phyloP scores from a whole-genome alignment of 2,888 invertebrate species.

The Odontomyia ornata region DNA sequence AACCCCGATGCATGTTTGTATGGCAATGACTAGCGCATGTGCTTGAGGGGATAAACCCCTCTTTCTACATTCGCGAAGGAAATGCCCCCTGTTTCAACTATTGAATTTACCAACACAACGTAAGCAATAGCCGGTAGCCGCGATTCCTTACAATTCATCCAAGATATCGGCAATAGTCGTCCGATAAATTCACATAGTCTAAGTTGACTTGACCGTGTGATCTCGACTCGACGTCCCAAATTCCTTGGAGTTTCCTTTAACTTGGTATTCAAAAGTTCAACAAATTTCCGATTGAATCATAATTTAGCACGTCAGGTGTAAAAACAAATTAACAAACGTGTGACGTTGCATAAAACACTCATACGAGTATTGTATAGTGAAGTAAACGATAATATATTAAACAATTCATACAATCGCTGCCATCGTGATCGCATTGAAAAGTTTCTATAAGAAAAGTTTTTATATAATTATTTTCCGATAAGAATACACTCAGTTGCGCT shows the following conservation, averaged over 20 bases:
- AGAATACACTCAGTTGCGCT: conserved; percentile 31
- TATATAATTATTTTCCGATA: conserved; percentile 17
- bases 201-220: conserved; percentile 31
- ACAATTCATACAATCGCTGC: background rate
- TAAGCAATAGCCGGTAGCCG: background rate
- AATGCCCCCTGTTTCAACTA: background rate
- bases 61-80: background rate
- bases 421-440: background rate
- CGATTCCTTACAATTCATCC: conserved; percentile 6
- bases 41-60: background rate
- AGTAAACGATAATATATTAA: background rate
- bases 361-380: background rate
- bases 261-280: background rate
- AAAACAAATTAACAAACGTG: background rate
- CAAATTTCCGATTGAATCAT: background rate
- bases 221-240: background rate
- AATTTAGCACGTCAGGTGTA: background rate
- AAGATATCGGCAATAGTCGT: conserved; percentile 16
- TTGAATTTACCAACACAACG: background rate
- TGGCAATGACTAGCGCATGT: conserved; percentile 26
- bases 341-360: no score
- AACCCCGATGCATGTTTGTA: background rate
- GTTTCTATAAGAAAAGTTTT: background rate
- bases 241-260: background rate
- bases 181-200: conserved; percentile 2